phyloP scores from a whole-genome alignment of 1,140 invertebrate species.

The Bombus ignitus region DNA sequence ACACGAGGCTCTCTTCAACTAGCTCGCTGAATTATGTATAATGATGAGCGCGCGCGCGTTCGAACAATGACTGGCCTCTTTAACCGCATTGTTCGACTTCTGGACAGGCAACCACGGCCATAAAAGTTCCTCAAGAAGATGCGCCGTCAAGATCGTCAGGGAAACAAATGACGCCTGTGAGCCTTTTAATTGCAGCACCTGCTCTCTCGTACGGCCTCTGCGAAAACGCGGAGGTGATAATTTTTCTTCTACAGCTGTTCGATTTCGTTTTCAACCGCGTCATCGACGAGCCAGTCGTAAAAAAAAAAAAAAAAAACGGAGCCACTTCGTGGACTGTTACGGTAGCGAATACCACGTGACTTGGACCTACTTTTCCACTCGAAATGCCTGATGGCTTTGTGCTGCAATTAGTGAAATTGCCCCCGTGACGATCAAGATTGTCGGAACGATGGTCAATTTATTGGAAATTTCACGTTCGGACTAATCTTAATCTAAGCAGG shows the following conservation, averaged over 20 bases:
- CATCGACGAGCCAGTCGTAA: constrained; percentile 35
- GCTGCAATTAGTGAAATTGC: not conserved
- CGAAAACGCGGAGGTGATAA: constrained; percentile 63
- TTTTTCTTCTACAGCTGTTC: constrained; percentile 72
- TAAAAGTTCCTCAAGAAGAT: constrained; percentile 70
- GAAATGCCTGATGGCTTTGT: not conserved
- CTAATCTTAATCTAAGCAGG: too few relatives aligned
- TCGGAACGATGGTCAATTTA: not conserved
- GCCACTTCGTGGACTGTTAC: not conserved
- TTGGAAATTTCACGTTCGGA: not conserved
- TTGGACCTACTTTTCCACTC: not conserved
- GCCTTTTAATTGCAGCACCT: constrained; percentile 75
- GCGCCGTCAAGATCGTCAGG: constrained; percentile 69
- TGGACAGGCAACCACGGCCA: constrained; percentile 64
- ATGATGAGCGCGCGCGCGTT: constrained; percentile 51
- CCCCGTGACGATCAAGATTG: not conserved
- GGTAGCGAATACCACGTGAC: not conserved
- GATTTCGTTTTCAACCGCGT: constrained; percentile 59
- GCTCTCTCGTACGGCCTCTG: constrained; percentile 26
- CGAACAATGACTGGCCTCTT: constrained; percentile 55
- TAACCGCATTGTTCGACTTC: constrained; percentile 32
- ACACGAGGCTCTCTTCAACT: constrained; percentile 6
- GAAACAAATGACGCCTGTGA: constrained; percentile 73
- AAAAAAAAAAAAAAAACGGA: not conserved
- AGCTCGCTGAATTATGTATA: constrained; percentile 57